Percentiles rank a stretch among this genome's conserved stretches.
phyloP scores from a whole-genome alignment of 92 coral and sea anemone genomes.

The Virgularia gustaviana region DNA sequence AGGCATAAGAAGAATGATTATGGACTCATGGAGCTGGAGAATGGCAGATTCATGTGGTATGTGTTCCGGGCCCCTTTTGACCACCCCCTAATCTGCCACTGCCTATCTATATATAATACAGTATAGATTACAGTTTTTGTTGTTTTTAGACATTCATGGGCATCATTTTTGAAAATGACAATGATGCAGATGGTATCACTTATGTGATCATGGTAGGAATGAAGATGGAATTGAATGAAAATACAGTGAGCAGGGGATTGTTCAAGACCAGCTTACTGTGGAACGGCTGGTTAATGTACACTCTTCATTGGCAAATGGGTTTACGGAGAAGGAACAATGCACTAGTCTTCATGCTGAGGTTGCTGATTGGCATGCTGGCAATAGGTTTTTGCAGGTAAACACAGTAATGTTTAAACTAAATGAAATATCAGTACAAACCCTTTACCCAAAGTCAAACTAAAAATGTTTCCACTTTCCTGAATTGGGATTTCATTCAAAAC shows the following conservation, averaged over 20 bases:
- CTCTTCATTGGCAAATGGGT: conserved; percentile 58
- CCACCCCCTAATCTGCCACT: not conserved
- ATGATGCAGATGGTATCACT: conserved; percentile 61
- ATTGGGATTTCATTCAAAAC: not conserved
- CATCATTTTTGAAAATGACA: conserved; percentile 61
- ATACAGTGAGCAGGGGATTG: conserved; percentile 57
- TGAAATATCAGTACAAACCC: not conserved
- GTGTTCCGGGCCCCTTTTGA: too few species aligned
- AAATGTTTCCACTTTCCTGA: too few species aligned
- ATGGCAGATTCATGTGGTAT: conserved; percentile 58
- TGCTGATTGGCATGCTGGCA: conserved; percentile 62
- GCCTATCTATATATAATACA: not conserved
- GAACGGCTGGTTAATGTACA: conserved; percentile 57
- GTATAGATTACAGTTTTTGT: too few species aligned
- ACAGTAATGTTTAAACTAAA: not conserved
- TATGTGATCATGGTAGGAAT: conserved; percentile 52
- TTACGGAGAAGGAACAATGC: conserved; percentile 45
- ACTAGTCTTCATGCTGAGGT: conserved; percentile 56
- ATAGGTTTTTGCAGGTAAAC: conserved; percentile 48
- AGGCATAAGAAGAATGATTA: conserved; percentile 32
- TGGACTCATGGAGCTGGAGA: conserved; percentile 57
- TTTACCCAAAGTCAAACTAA: too few species aligned
- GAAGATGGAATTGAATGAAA: conserved; percentile 22
- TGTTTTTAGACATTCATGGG: conserved; percentile 55
- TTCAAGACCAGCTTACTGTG: conserved; percentile 58